Percentiles rank a stretch among this genome's conserved stretches.
Evolutionary conservation across 2,113 vertebrate genomes (phyloP).

Genomic region (Pycnonotus jocosus): DNA sequence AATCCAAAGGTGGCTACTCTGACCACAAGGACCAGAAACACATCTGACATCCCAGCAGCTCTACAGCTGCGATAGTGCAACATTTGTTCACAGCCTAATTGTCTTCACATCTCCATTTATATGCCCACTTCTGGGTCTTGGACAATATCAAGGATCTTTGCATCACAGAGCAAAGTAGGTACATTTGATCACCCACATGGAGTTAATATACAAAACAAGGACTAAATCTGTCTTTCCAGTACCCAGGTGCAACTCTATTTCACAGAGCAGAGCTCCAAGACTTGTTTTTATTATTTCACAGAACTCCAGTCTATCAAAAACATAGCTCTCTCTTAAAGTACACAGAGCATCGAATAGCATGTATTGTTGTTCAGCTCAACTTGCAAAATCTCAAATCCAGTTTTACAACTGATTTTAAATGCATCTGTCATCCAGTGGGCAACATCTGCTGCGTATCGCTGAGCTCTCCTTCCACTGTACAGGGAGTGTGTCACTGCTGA

Average conservation of each 20-base stretch:
- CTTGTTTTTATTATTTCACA: not conserved
- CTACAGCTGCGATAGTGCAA: not conserved
- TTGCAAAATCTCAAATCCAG: slow-evolving; percentile 6
- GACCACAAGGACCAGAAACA: not conserved
- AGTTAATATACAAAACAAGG: not conserved
- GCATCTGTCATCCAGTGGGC: not conserved
- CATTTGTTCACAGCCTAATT: not conserved
- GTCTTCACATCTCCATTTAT: not conserved
- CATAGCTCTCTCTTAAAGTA: not conserved
- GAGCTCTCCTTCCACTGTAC: not conserved
- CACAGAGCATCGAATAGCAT: not conserved
- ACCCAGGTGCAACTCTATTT: not conserved
- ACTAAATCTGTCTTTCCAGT: not conserved
- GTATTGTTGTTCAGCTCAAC: not conserved
- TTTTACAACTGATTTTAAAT: not conserved
- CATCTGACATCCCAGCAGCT: not conserved
- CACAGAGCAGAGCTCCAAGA: not conserved
- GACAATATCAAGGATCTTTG: not conserved
- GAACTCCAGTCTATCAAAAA: not conserved
- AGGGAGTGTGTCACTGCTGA: not conserved
- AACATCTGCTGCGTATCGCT: not conserved
- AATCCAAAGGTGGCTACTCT: not conserved
- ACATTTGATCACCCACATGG: accelerated
- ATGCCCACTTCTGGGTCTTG: not conserved
- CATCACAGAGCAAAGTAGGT: not conserved